A percentile compares a stretch with the other conserved stretches of the same genome.
These are phyloP conservation scores for Cuculus canorus DNA, from an alignment of 2,797 vertebrate species.

Conservation along the genomic window DNA sequence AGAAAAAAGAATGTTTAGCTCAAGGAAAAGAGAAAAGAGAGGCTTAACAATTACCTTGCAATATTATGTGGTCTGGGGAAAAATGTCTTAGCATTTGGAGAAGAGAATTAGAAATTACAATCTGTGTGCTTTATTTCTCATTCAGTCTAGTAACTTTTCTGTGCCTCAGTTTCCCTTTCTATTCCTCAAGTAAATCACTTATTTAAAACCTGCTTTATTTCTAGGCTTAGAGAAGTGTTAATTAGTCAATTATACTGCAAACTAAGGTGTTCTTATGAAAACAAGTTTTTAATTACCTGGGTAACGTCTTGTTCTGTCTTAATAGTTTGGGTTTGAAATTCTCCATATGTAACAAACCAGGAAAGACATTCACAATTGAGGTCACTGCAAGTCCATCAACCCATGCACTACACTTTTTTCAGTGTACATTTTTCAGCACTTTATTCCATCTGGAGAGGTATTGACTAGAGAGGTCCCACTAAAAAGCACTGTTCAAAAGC, in stretches of 20 bases:
- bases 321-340: conserved; percentile 4
- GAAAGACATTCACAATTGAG: neutral
- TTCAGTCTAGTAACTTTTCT: neutral
- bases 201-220: neutral
- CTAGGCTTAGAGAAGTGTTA: neutral
- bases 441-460: neutral
- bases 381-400: neutral
- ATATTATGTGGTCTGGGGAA: neutral
- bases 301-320: neutral
- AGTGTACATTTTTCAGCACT: neutral
- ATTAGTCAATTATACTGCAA: neutral
- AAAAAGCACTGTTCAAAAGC: neutral
- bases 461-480: neutral
- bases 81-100: neutral
- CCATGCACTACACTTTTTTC: neutral
- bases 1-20: neutral
- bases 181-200: neutral
- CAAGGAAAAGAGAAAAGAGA: neutral
- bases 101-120: neutral
- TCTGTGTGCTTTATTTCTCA: neutral
- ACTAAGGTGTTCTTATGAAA: neutral
- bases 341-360: neutral
- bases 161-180: neutral
- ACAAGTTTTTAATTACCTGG: neutral
- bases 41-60: neutral